Percentiles rank a stretch among this genome's conserved stretches.
Conservation (phyloP, 2,797 vertebrate genomes). For the Vespertilio murinus region DNA sequence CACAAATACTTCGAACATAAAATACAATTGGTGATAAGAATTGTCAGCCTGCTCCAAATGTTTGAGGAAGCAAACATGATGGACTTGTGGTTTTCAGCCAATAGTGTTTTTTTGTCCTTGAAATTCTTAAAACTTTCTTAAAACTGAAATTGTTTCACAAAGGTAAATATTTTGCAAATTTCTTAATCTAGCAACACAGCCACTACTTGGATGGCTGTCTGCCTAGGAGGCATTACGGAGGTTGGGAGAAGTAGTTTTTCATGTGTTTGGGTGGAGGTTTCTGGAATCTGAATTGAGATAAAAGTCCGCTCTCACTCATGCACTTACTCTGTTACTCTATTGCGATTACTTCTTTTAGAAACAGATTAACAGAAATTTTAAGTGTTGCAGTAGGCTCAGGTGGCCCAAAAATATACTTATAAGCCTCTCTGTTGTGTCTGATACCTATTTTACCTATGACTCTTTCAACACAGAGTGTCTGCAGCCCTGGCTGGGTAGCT, state of each 20-base stretch:
- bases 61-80: not conserved
- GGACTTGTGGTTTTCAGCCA: not conserved
- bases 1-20: not conserved
- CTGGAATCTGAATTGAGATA: not conserved
- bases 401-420: not conserved
- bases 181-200: not conserved
- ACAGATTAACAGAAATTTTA: not conserved
- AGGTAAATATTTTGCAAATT: not conserved
- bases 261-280: not conserved
- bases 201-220: not conserved
- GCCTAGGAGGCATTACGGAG: not conserved
- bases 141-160: not conserved
- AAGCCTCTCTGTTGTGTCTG: not conserved
- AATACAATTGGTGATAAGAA: not conserved
- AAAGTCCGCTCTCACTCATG: not conserved
- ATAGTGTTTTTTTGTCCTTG: not conserved
- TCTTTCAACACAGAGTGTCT: not conserved
- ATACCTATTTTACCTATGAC: not conserved
- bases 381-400: no score
- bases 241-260: not conserved
- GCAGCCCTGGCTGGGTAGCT: not conserved
- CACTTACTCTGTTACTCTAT: not conserved
- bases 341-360: not conserved
- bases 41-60: not conserved
- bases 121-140: not conserved